Evolutionary conservation across 2,797 vertebrate genomes (phyloP), one percentile per base, ranked within the genome.

Genomic region (Anguilla megastoma): DNA sequence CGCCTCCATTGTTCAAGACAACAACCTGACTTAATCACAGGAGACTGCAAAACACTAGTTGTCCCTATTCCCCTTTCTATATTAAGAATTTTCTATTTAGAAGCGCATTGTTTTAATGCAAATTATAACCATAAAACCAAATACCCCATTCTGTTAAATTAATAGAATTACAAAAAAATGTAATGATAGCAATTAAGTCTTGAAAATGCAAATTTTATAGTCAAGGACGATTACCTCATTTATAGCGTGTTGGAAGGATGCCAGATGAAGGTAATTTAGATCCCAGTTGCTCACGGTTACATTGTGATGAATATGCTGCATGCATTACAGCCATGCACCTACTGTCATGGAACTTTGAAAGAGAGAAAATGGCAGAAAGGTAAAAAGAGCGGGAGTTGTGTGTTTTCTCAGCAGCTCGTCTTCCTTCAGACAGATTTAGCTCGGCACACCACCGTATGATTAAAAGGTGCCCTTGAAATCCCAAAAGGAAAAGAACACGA

Each of bases 181-280:
- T 99, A 99, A 99, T 99, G 98, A 99, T 98, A 97, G 97, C 98
- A 99, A 99, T 99, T 99, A 99, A 99, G 98, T 99, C 97, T 98
- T 98, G 97, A 99, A 99, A 99, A 99, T 99, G 98, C 98, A 97
- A 99, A 99, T 99, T 98, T 99, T 99, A 99, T 99, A 99, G 98
- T 99, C 98, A 99, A 99, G 98, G 98, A 99, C 98, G 98, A 99
- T 99, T 99, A 99, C 97, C 97, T 99, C 98, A 99, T 99, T 99
- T 99, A 99, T 98, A 98, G 98, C 97, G 96, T 96, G 96, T 96
- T 99, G 98, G 98, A 99, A 97, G 97, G 96, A 97, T 98, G 98
- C 98, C 98, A 99, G 98, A 96, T 92, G 96, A 97, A 98, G 97
- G 98, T 98, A 99, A 99, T 99, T 99, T 98, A 97, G 97, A 97